phyloP scores from a whole-genome alignment of 2,113 vertebrate genomes.

The Oenanthe oenanthe region DNA sequence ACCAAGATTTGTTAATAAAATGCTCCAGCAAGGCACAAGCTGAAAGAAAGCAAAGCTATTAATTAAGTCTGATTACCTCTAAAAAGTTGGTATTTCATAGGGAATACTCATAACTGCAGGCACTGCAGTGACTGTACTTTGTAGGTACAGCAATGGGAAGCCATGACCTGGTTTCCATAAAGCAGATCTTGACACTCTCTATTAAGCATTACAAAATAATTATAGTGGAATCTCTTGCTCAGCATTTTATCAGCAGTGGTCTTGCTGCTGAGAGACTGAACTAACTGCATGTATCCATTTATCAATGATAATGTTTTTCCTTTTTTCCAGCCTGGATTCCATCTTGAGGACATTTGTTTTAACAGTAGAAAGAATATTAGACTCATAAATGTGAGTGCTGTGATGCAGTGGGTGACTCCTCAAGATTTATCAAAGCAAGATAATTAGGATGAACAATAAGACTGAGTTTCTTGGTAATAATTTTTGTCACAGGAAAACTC shows the following conservation, averaged over 20 bases:
- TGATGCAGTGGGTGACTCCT: slow-evolving; percentile 13
- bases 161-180: neutral
- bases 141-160: neutral
- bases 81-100: neutral
- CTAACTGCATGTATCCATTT: slow-evolving; percentile 34
- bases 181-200: neutral
- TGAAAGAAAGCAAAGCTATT: neutral
- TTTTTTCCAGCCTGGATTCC: slow-evolving; percentile 52
- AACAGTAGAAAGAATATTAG: slow-evolving; percentile 62
- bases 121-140: neutral
- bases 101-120: neutral
- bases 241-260: slow-evolving; percentile 31
- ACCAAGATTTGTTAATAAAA: neutral
- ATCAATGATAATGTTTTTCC: slow-evolving; percentile 47
- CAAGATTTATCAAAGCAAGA: slow-evolving; percentile 51
- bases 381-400: slow-evolving; percentile 58
- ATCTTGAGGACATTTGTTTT: slow-evolving; percentile 69
- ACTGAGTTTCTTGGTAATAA: neutral
- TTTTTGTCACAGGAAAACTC: neutral
- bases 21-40: neutral
- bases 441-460: slow-evolving; percentile 58
- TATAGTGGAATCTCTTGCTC: slow-evolving; percentile 12
- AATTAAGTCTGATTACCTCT: neutral
- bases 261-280: slow-evolving; percentile 20
- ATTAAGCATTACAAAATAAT: neutral